These are phyloP conservation scores for Drosophila nasuta DNA, from an alignment of 1,140 invertebrate species.

Conservation along the genomic window DNA sequence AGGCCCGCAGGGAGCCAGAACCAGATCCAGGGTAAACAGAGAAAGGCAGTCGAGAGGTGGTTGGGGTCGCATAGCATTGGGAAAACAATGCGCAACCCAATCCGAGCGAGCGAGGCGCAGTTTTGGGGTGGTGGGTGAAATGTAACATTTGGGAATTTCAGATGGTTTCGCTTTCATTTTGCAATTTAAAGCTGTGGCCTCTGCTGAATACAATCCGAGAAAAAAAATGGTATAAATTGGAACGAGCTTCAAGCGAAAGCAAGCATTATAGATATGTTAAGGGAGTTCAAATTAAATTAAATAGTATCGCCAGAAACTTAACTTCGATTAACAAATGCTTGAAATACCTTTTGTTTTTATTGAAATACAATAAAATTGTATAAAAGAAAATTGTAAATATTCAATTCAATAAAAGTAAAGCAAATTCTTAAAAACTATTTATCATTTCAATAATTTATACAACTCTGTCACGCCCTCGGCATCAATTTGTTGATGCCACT, in stretches of 20 bases:
- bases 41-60: conserved; percentile 7
- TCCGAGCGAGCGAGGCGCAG: conserved; percentile 25
- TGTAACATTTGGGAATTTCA: conserved; percentile 73
- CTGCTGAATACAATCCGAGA: background rate
- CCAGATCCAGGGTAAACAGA: conserved; percentile 13
- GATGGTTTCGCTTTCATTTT: conserved; percentile 72
- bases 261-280: background rate
- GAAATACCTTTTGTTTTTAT: too few species aligned
- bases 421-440: background rate
- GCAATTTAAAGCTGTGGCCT: conserved; percentile 43
- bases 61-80: conserved; percentile 34
- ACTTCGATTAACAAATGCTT: too few species aligned
- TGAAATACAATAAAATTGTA: too few species aligned
- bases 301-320: background rate
- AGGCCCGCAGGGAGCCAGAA: conserved; percentile 60
- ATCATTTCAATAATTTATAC: conserved; percentile 18
- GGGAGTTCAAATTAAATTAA: conserved; percentile 14
- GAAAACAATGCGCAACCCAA: conserved; percentile 64
- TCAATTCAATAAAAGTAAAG: too few species aligned
- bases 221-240: background rate
- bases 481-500: conserved; percentile 33
- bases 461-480: conserved; percentile 29
- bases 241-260: background rate
- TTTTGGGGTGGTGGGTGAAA: conserved; percentile 42
- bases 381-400: too few species aligned